Conservation (phyloP, 64 coral and sea anemone genomes). For the Actinia tenebrosa region DNA sequence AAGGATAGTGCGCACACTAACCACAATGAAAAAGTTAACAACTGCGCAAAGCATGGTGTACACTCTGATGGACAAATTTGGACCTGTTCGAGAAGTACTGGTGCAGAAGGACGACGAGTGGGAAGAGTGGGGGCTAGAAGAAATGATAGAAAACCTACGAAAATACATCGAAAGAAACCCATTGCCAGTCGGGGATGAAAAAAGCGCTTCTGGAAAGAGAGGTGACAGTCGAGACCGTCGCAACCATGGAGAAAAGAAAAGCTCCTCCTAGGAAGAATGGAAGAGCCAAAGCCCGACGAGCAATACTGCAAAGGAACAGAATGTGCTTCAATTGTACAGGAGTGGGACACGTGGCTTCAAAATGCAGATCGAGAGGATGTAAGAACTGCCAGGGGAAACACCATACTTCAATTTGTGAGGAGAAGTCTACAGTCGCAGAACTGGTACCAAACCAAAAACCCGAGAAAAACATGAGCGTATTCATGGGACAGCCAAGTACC, state of each 20-base stretch:
- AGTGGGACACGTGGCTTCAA: background rate
- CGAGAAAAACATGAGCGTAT: no score
- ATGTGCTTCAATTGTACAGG: slow-evolving; percentile 42
- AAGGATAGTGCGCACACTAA: slow-evolving; percentile 20
- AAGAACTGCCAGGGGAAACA: slow-evolving; percentile 26
- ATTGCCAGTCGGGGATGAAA: background rate
- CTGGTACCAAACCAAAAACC: no score
- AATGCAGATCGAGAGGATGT: slow-evolving; percentile 37
- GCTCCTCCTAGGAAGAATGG: no score
- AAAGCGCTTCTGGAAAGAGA: background rate
- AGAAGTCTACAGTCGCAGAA: background rate
- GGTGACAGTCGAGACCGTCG: background rate
- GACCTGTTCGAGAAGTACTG: slow-evolving; percentile 30
- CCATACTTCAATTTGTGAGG: slow-evolving; percentile 44
- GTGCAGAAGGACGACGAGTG: slow-evolving; percentile 58
- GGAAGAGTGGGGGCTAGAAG: slow-evolving; percentile 53
- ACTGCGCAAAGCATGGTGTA: slow-evolving; percentile 31
- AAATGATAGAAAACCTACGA: slow-evolving; percentile 31
- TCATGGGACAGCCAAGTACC: no score
- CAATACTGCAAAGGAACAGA: slow-evolving; percentile 5
- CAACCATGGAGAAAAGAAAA: no score
- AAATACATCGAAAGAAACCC: slow-evolving; percentile 59
- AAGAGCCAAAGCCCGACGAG: background rate
- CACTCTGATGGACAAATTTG: slow-evolving; percentile 59
- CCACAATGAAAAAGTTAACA: slow-evolving; percentile 45